Conservation (phyloP, 1,140 invertebrate genomes). For the Drosophila ficusphila region DNA sequence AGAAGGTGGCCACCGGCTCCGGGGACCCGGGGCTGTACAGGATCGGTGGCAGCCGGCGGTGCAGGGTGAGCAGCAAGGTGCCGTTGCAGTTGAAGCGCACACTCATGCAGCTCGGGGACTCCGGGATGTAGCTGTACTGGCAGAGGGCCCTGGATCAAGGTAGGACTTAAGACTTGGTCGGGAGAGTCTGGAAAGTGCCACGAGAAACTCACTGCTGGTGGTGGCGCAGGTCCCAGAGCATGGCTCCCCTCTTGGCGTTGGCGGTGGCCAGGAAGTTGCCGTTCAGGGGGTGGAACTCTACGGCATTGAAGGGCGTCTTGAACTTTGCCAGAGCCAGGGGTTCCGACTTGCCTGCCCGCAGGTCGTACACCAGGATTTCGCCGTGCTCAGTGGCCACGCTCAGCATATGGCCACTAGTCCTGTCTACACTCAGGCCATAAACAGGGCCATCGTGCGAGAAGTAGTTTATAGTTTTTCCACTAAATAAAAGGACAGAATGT, state of each 20-base stretch:
- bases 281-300: conserved; percentile 95
- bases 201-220: conserved; percentile 90
- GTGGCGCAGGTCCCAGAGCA: conserved; percentile 94
- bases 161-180: background rate
- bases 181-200: too few species aligned
- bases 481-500: conserved; percentile 64
- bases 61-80: conserved; percentile 91
- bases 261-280: conserved; percentile 93
- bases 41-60: conserved; percentile 92
- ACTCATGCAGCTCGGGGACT: conserved; percentile 94
- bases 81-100: conserved; percentile 94
- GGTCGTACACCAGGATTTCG: conserved; percentile 92
- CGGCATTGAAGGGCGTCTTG: conserved; percentile 93
- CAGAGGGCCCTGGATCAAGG: conserved; percentile 86
- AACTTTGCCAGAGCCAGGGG: conserved; percentile 87
- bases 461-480: conserved; percentile 89
- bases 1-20: conserved; percentile 92
- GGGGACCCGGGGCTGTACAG: conserved; percentile 90
- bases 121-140: conserved; percentile 89
- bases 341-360: conserved; percentile 84
- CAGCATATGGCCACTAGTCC: conserved; percentile 92
- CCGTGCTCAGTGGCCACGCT: conserved; percentile 96
- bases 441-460: conserved; percentile 95
- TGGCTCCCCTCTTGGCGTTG: conserved; percentile 94
- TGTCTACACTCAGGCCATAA: conserved; percentile 94